Conservation (phyloP, 2,888 invertebrate species). For the Vanessa cardui region DNA sequence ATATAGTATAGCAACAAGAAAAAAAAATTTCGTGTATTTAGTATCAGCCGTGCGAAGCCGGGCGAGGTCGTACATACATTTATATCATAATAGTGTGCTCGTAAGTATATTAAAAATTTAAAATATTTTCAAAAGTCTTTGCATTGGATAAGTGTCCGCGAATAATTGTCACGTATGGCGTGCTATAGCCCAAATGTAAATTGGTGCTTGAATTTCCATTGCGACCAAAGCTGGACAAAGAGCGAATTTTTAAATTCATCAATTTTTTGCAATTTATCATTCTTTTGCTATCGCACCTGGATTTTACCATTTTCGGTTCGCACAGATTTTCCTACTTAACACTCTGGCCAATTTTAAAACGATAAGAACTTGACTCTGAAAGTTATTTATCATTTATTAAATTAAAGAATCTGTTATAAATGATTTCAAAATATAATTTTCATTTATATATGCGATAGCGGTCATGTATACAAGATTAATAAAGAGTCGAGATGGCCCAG, state of each 20-base stretch:
- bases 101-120: neutral
- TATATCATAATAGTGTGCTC: too few relatives aligned
- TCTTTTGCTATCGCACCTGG: neutral
- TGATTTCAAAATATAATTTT: too few relatives aligned
- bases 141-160: slow-evolving; percentile 1
- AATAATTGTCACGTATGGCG: slow-evolving; percentile 5
- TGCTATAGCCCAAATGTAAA: slow-evolving; percentile 19
- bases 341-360: neutral
- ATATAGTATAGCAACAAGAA: too few relatives aligned
- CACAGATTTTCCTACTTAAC: neutral
- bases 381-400: too few relatives aligned
- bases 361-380: too few relatives aligned
- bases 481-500: too few relatives aligned
- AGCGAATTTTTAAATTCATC: slow-evolving; percentile 18
- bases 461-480: too few relatives aligned
- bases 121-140: neutral
- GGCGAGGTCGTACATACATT: too few relatives aligned
- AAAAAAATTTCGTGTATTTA: too few relatives aligned
- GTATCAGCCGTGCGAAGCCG: too few relatives aligned
- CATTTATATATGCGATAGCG: too few relatives aligned
- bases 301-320: neutral
- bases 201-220: slow-evolving; percentile 22
- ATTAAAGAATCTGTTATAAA: too few relatives aligned
- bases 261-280: slow-evolving; percentile 18
- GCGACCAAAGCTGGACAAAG: slow-evolving; percentile 19